phyloP scores from a whole-genome alignment of 2,888 invertebrate species.

The Morinoia aosen region DNA sequence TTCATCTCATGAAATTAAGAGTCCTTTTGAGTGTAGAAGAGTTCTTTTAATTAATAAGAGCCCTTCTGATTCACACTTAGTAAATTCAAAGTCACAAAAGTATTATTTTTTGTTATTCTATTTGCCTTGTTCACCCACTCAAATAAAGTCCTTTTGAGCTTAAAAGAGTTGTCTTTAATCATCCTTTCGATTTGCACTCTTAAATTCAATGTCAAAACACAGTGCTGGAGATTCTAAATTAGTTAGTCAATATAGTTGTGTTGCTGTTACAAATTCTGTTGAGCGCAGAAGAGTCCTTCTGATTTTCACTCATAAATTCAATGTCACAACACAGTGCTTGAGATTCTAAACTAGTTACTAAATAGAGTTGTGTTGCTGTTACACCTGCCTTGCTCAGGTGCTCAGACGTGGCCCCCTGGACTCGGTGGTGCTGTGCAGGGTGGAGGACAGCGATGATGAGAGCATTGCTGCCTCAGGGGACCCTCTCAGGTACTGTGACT shows the following conservation, averaged over 20 bases:
- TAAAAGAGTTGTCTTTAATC: too few species aligned
- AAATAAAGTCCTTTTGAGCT: too few species aligned
- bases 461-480: background rate
- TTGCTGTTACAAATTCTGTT: background rate
- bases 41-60: too few species aligned
- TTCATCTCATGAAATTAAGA: too few species aligned
- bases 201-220: background rate
- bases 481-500: background rate
- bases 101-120: too few species aligned
- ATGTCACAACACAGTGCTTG: background rate
- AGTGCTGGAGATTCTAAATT: background rate
- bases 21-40: too few species aligned
- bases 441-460: slow-evolving; percentile 39
- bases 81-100: too few species aligned
- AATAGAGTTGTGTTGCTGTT: background rate
- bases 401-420: slow-evolving; percentile 20
- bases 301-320: too few species aligned
- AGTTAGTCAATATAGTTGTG: background rate
- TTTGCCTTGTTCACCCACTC: too few species aligned
- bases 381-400: background rate
- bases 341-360: background rate
- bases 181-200: too few species aligned
- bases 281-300: too few species aligned
- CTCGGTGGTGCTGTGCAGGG: slow-evolving; percentile 37
- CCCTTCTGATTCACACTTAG: too few species aligned